Evolutionary conservation across 1,140 invertebrate species (phyloP).

Genomic region (Pogonomyrmex californicus): DNA sequence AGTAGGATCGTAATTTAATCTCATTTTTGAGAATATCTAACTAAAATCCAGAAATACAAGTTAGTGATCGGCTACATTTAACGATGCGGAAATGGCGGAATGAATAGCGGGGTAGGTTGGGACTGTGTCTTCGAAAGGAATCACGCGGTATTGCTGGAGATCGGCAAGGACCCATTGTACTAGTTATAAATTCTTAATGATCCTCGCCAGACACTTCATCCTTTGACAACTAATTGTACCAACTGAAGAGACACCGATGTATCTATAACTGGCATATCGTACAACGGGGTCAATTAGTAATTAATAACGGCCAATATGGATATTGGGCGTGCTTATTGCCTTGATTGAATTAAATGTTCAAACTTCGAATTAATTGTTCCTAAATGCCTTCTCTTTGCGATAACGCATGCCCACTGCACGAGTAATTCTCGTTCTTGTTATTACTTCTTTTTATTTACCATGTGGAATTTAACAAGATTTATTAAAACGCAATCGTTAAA

Average conservation of each 20-base stretch:
- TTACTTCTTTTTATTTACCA: neutral
- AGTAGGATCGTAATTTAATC: constrained; percentile 17
- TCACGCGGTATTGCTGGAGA: constrained; percentile 71
- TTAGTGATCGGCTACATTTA: constrained; percentile 50
- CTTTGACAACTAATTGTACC: constrained; percentile 75
- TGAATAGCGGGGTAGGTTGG: neutral
- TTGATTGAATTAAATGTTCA: constrained; percentile 69
- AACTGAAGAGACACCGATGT: constrained; percentile 49
- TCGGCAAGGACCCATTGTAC: constrained; percentile 73
- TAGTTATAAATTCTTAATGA: constrained; percentile 79
- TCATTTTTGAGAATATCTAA: constrained; percentile 70
- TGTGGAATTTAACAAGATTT: neutral
- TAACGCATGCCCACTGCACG: neutral
- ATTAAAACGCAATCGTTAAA: constrained; percentile 7
- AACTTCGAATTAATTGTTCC: constrained; percentile 67
- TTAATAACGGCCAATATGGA: constrained; percentile 70
- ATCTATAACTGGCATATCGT: constrained; percentile 66
- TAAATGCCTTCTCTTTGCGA: constrained; percentile 47
- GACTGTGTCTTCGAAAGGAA: constrained; percentile 15
- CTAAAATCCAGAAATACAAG: constrained; percentile 69
- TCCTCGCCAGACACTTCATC: constrained; percentile 45
- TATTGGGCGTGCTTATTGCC: constrained; percentile 69
- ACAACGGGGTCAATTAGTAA: constrained; percentile 72
- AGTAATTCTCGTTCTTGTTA: neutral
- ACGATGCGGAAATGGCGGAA: constrained; percentile 55